phyloP scores from a whole-genome alignment of 2,113 vertebrate species.

The Hydrochoerus hydrochaeris region DNA sequence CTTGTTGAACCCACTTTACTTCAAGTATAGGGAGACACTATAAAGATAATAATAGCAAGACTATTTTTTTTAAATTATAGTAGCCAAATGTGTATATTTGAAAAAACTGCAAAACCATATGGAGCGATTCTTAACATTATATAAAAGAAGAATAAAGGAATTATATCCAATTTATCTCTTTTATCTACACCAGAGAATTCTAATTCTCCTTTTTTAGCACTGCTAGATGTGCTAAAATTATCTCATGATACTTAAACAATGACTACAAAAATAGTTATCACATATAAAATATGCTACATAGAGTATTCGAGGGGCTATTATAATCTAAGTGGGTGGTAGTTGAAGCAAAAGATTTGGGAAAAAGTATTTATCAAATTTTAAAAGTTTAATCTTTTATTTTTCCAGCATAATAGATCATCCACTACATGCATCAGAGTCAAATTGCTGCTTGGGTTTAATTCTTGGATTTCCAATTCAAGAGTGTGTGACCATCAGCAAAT shows the following conservation, averaged over 20 bases:
- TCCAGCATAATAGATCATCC: not conserved
- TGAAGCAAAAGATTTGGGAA: not conserved
- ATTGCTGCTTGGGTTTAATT: conserved; percentile 10
- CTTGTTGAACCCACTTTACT: not conserved
- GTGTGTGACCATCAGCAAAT: not conserved
- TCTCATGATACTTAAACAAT: conserved; percentile 27
- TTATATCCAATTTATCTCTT: conserved; percentile 6
- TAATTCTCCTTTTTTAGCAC: conserved; percentile 43
- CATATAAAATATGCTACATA: conserved; percentile 19
- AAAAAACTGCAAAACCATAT: conserved; percentile 32
- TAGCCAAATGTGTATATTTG: not conserved
- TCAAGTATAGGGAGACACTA: not conserved
- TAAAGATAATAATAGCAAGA: not conserved
- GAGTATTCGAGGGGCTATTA: not conserved
- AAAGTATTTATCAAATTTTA: conserved; percentile 19
- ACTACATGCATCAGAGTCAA: not conserved
- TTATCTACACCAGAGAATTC: not conserved
- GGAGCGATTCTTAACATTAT: not conserved
- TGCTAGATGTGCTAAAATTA: not conserved
- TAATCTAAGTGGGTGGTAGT: not conserved
- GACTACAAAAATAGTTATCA: conserved; percentile 21
- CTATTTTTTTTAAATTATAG: conserved; percentile 46
- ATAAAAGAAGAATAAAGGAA: not conserved
- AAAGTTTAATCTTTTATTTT: conserved; percentile 46
- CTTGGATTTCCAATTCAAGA: not conserved